phyloP scores from a whole-genome alignment of 2,888 invertebrate species.

The Machimus atricapillus region DNA sequence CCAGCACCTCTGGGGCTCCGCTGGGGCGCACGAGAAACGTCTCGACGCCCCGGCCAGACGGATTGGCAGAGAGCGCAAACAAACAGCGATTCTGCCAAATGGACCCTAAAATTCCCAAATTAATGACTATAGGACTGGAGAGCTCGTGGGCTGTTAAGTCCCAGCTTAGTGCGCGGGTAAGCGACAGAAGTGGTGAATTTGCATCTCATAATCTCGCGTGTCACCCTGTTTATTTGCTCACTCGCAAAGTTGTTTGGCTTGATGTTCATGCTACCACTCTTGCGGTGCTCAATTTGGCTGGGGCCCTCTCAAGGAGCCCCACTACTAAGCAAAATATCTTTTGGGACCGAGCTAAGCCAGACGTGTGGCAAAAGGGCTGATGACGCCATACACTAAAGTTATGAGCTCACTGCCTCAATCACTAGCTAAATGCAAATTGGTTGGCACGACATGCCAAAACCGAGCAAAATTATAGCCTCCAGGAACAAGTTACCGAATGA shows the following conservation, averaged over 20 bases:
- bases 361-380: background rate
- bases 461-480: background rate
- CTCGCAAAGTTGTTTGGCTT: background rate
- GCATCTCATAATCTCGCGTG: slow-evolving; percentile 11
- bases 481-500: background rate
- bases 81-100: background rate
- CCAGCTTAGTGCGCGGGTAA: background rate
- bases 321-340: background rate
- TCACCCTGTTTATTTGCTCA: background rate
- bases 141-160: background rate
- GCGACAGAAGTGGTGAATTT: background rate
- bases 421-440: background rate
- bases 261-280: background rate
- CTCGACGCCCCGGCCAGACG: background rate
- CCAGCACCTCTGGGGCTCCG: background rate
- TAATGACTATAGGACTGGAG: background rate
- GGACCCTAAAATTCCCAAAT: background rate
- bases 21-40: background rate
- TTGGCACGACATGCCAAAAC: background rate
- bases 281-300: background rate
- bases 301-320: background rate
- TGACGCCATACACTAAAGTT: background rate
- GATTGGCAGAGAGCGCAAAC: background rate
- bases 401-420: background rate
- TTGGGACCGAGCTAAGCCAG: background rate